Evolutionary conservation across 2,888 invertebrate species (phyloP).

Genomic region (Rotaria magnacalcarata): DNA sequence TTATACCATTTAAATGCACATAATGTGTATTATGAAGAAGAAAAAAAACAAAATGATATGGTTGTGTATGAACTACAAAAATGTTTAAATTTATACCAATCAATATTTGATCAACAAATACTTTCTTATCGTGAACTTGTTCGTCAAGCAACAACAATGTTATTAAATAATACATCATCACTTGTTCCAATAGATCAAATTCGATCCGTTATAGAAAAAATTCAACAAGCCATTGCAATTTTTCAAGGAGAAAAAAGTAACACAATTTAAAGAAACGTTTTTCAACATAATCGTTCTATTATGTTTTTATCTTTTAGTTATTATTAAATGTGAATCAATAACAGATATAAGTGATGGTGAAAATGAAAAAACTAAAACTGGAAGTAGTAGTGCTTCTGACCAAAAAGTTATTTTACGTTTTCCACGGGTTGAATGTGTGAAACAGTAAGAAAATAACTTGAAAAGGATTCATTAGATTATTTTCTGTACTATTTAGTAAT

Average conservation of each 20-base stretch:
- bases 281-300: too few species aligned
- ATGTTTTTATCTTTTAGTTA: background rate
- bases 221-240: background rate
- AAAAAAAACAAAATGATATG: background rate
- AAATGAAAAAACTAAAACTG: too few species aligned
- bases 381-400: too few species aligned
- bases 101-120: background rate
- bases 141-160: background rate
- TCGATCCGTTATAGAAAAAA: background rate
- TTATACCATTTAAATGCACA: background rate
- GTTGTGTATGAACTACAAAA: background rate
- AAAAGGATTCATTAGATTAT: too few species aligned
- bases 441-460: too few species aligned
- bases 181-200: background rate
- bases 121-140: background rate
- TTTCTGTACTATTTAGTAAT: too few species aligned
- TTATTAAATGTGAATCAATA: background rate
- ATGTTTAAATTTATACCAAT: background rate
- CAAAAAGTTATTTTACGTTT: background rate
- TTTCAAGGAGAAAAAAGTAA: background rate
- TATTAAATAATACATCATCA: background rate
- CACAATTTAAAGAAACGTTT: too few species aligned
- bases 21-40: background rate
- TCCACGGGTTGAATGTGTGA: background rate
- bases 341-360: background rate